phyloP scores from a whole-genome alignment of 2,888 invertebrate species.

The Lochmaea capreae region DNA sequence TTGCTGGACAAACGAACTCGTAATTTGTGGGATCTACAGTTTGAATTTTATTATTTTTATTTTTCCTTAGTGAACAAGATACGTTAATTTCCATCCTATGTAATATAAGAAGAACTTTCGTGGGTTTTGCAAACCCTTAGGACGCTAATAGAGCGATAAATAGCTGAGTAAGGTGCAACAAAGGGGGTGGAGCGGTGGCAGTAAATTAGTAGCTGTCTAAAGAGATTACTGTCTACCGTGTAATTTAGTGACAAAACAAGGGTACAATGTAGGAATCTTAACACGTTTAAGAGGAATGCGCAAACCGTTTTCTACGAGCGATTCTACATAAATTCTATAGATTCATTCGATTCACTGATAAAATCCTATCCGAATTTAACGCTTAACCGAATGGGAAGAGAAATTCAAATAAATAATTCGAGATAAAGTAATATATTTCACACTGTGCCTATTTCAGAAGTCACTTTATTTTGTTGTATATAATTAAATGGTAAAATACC shows the following conservation, averaged over 20 bases:
- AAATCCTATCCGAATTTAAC: constrained; percentile 42
- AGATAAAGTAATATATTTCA: neutral
- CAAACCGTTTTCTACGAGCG: constrained; percentile 42
- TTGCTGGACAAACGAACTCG: no score
- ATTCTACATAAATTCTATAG: constrained; percentile 53
- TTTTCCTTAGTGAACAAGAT: constrained; percentile 11
- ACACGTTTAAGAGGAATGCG: constrained; percentile 54
- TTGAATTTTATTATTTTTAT: neutral
- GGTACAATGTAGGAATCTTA: constrained; percentile 60
- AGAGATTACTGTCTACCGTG: constrained; percentile 60
- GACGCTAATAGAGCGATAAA: constrained; percentile 52
- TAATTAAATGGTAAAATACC: no score
- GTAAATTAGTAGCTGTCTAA: constrained; percentile 61
- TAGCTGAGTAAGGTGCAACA: constrained; percentile 50
- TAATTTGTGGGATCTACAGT: neutral
- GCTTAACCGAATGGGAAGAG: constrained; percentile 19
- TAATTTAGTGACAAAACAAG: constrained; percentile 63
- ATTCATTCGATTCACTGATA: constrained; percentile 48
- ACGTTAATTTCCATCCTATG: constrained; percentile 20
- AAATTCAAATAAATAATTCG: constrained; percentile 26
- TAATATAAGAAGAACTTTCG: constrained; percentile 19
- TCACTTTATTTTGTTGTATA: no score
- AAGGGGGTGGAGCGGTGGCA: constrained; percentile 46
- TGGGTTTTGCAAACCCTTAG: constrained; percentile 28
- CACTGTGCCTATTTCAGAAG: neutral